Evolutionary conservation across 2,797 vertebrate genomes (phyloP).

Genomic region (Dicrostonyx torquatus): DNA sequence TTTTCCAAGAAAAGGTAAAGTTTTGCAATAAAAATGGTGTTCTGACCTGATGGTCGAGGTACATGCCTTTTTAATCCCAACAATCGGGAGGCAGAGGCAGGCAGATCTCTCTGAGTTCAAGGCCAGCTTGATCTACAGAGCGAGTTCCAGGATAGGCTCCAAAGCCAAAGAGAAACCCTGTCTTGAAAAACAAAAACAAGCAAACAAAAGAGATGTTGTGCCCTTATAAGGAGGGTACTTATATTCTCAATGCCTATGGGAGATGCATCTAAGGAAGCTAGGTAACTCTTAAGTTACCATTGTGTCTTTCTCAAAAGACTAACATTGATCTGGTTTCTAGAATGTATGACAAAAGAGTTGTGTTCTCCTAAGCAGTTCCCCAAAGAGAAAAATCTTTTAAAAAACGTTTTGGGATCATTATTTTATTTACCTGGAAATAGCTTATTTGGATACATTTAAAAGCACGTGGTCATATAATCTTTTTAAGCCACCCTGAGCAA

Average conservation of each 20-base stretch:
- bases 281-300: slow-evolving; percentile 3
- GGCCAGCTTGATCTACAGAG: too few species aligned
- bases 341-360: neutral
- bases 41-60: too few species aligned
- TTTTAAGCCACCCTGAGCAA: neutral
- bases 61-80: too few species aligned
- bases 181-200: too few species aligned
- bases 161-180: too few species aligned
- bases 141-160: too few species aligned
- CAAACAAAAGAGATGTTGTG: neutral
- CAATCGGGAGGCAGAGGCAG: too few species aligned
- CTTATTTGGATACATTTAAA: neutral
- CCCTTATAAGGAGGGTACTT: neutral
- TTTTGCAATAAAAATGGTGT: slow-evolving; percentile 33
- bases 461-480: neutral
- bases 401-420: slow-evolving; percentile 30
- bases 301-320: neutral
- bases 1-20: neutral
- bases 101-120: too few species aligned
- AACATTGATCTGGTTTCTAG: neutral
- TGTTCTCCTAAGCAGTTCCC: neutral
- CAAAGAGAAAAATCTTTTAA: neutral
- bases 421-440: neutral
- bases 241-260: neutral
- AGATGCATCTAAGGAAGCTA: neutral